A percentile compares a stretch with the other conserved stretches of the same genome.
These are phyloP conservation scores for Caenorhabditis macrosperma DNA, from an alignment of 2,888 invertebrate genomes.

Conservation along the genomic window DNA sequence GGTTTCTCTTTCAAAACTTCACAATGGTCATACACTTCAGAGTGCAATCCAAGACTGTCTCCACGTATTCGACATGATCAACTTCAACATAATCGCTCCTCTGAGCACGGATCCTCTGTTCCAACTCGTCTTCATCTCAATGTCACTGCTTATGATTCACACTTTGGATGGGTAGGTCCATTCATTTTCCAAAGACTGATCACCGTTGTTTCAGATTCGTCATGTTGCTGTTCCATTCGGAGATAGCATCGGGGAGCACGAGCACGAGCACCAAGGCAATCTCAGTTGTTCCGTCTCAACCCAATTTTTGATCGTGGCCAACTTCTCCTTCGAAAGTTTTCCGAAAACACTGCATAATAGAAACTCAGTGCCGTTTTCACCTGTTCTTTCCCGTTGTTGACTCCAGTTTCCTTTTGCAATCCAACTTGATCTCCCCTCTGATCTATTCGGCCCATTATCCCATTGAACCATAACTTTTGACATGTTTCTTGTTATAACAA, in stretches of 20 bases:
- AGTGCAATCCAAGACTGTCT: constrained; percentile 1
- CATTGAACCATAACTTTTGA: too few species aligned
- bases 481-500: not conserved
- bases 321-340: too few species aligned
- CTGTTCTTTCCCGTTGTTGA: not conserved
- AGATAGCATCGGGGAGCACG: not conserved
- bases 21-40: too few species aligned
- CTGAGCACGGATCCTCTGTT: not conserved
- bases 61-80: not conserved
- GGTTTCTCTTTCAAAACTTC: not conserved
- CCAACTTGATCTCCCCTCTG: too few species aligned
- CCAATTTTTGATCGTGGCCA: not conserved
- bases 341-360: not conserved
- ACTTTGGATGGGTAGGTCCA: not conserved
- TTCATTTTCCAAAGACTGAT: not conserved
- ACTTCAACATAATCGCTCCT: not conserved
- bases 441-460: not conserved
- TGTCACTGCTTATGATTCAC: not conserved
- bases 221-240: not conserved
- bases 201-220: not conserved
- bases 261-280: not conserved
- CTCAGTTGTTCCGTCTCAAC: not conserved
- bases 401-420: not conserved
- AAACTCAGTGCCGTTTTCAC: not conserved
- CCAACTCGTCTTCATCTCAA: not conserved